Evolutionary conservation across 1,140 invertebrate species (phyloP).

Genomic region (Danaus plexippus): DNA sequence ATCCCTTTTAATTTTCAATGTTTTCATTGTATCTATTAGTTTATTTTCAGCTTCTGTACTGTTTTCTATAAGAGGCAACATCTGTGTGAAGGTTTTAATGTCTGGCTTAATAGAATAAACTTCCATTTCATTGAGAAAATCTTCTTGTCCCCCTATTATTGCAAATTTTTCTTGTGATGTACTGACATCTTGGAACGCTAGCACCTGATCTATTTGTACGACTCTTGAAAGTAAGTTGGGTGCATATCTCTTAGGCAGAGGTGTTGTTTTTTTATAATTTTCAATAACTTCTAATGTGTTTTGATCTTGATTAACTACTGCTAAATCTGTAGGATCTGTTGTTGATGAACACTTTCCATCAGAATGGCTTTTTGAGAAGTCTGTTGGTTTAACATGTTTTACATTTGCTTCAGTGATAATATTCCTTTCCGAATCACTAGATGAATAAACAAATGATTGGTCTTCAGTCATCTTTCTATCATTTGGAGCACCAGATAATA

Average conservation of each 20-base stretch:
- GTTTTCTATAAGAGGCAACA: conserved; percentile 81
- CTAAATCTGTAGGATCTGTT: conserved; percentile 6
- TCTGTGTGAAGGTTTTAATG: conserved; percentile 83
- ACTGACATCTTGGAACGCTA: conserved; percentile 72
- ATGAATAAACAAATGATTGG: no score
- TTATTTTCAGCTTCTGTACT: conserved; percentile 77
- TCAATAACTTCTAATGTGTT: conserved; percentile 13
- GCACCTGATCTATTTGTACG: conserved; percentile 73
- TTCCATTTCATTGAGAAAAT: conserved; percentile 83
- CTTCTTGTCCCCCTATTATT: conserved; percentile 84
- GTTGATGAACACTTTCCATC: no score
- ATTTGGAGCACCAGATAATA: no score
- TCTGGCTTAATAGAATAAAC: conserved; percentile 77
- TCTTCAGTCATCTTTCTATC: no score
- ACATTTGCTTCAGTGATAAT: no score
- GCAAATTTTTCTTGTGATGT: conserved; percentile 78
- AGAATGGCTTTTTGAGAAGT: no score
- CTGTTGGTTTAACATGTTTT: no score
- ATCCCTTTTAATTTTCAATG: conserved; percentile 76
- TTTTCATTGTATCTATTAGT: conserved; percentile 74
- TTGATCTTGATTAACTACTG: conserved; percentile 1
- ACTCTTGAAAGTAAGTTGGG: conserved; percentile 74
- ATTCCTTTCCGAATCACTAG: no score
- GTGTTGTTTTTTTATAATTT: conserved; percentile 12
- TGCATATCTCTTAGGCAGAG: conserved; percentile 28